Conservation (phyloP, 1,140 invertebrate genomes). For the Aphis craccivora region DNA sequence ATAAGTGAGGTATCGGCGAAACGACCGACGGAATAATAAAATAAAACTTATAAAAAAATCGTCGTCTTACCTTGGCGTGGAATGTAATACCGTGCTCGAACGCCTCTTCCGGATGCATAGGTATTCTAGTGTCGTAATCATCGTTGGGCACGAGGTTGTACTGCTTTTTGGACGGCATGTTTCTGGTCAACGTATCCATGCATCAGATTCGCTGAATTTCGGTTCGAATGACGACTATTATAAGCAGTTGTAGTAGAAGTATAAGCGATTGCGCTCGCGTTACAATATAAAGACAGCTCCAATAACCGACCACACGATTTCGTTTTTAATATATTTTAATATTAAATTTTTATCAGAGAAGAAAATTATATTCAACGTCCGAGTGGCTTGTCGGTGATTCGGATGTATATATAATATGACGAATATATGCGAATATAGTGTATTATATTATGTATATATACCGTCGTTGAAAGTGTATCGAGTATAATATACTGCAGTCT, state of each 20-base stretch:
- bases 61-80: conserved; percentile 87
- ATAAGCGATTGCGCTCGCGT: background rate
- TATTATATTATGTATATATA: conserved; percentile 1
- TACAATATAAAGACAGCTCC: background rate
- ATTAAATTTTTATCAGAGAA: background rate
- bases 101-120: conserved; percentile 93
- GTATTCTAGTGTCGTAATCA: conserved; percentile 92
- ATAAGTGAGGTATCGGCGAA: background rate
- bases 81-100: conserved; percentile 97
- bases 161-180: conserved; percentile 85
- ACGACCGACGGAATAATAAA: background rate
- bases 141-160: conserved; percentile 95
- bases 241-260: background rate
- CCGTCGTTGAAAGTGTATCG: background rate
- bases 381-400: background rate
- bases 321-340: background rate
- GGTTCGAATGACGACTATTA: background rate
- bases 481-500: background rate
- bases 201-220: conserved; percentile 31
- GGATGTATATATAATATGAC: background rate
- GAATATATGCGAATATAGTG: background rate
- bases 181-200: conserved; percentile 58
- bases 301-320: background rate
- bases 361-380: background rate
- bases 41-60: background rate